Evolutionary conservation across 2,888 invertebrate species (phyloP).

Genomic region (Melanostoma scalare): DNA sequence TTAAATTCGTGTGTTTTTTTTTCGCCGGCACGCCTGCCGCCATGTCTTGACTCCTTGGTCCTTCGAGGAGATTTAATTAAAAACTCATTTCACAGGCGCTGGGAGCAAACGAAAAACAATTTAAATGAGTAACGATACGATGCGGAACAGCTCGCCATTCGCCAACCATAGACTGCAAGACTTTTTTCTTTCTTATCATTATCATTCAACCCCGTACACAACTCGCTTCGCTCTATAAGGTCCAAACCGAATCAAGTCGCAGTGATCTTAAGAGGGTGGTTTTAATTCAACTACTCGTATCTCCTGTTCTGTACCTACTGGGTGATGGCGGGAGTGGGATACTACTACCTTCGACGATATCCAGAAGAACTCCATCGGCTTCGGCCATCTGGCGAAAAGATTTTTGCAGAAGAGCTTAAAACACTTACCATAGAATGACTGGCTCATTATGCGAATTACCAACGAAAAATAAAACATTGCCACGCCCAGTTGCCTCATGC

Average conservation of each 20-base stretch:
- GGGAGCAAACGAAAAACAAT: constrained; percentile 69
- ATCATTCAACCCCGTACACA: background rate
- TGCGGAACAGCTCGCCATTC: constrained; percentile 18
- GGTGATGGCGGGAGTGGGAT: constrained; percentile 8
- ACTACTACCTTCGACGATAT: constrained; percentile 56
- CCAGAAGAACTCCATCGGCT: constrained; percentile 35
- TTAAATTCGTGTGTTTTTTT: constrained; percentile 69
- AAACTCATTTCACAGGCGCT: constrained; percentile 76
- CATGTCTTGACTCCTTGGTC: constrained; percentile 46
- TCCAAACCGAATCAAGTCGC: constrained; percentile 15
- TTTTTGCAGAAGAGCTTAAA: constrained; percentile 5
- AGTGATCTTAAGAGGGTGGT: constrained; percentile 56
- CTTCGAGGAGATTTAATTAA: constrained; percentile 78
- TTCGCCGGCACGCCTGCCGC: constrained; percentile 14
- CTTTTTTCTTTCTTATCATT: constrained; percentile 23
- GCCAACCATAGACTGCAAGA: constrained; percentile 26
- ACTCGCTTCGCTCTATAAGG: background rate
- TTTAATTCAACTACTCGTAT: constrained; percentile 68
- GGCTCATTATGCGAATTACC: constrained; percentile 50
- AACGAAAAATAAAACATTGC: constrained; percentile 14
- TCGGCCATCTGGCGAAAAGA: background rate
- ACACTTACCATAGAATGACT: constrained; percentile 5
- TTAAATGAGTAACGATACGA: constrained; percentile 70
- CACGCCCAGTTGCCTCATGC: constrained; percentile 36
- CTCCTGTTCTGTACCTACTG: background rate